Base-by-base conservation (phyloP, 2,888 invertebrate species). In the Drosophila histrio region DNA sequence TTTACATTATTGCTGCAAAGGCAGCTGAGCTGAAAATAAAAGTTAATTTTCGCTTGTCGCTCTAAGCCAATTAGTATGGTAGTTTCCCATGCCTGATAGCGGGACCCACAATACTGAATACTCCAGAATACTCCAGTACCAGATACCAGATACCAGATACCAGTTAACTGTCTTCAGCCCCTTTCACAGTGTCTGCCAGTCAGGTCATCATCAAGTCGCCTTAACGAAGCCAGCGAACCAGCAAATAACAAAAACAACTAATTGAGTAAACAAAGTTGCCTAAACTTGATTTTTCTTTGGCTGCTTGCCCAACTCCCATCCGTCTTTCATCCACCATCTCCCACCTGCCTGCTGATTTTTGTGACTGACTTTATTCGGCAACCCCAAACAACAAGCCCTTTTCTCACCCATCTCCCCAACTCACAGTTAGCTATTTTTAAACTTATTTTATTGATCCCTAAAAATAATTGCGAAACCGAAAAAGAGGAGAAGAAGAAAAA, bases 1-100 rank as follows among this genome's bases (percentile, higher is more conserved):
- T 80, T 83, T 78, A 78, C 76, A 80, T 80, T 80, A 80, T 83
- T 80, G 65, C 52, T 50, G 39, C 63, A 75, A 54, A 64, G 70
- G 65, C 73, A 77, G 76, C 69, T 61, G 63, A 74, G 61, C 57
- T 65, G 65, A 78, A 81, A 85, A 85, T 79, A 83, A 86, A 84
- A 77, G 85, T 87, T 87, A 79, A 84, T 87, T 84, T 84, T 84
- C 84, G 85, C 82, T 84, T 84, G 84, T 84, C 87, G 87, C 87
- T 84, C 82, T 84, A 87, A 84, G 84, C 84, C 84, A 84, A 84
- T 84, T 84, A 84, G 84, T 84, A 82, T 62, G 78, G 68, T 72
- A 68, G 69, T 53, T 53, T 36, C 56, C 28, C 39, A 49, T 28
- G n/a, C 50, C 50, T 11, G 15, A 3, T 8, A 11, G 32, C 21